Evolutionary conservation across 2,888 invertebrate genomes (phyloP), one percentile per base, ranked within the genome.

Genomic region (Coenonympha arcania): DNA sequence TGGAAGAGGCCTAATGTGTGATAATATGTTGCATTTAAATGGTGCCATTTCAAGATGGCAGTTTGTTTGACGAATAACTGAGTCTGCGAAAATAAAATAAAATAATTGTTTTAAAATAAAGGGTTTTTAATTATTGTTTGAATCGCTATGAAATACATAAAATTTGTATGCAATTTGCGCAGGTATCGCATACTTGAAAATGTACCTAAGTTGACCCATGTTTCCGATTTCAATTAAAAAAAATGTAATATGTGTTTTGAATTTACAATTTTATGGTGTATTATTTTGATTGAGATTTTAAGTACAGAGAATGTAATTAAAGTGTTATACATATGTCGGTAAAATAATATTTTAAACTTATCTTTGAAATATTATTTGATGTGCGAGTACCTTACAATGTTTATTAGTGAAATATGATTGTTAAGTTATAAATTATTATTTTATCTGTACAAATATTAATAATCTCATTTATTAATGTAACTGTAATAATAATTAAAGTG

Each of bases 21-120:
- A 82, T n/a, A n/a, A n/a, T 82, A 80, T 69, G 66, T 68, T 81
- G 84, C 84, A 84, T 84, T 84, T 84, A 83, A n/a, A 66, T 70
- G 66, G 78, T 81, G 80, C 79, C 82, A 81, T 80, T 71, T 42
- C 13, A 33, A 58, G 60, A 68, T 69, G 72, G 70, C 64, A 62
- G 69, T 65, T 60, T 63, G 34, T 15, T 3, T 43, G 22, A 15
- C 33, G 30, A 15, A 20, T 43, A n/a, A n/a, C 11, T 8, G 20
- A 22, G 30, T 30, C 41, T 34, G 41, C 18, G 13, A 4, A 33
- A 18, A 9, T 39, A 13, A 22, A 13, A 13, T 31, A 8, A 20
- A 31, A 31, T 13, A 9, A 31, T 28, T 41, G 18, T 41, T 20
- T 31, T 9, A 33, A 33, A n/a, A 15, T 19, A 20, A 31, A 31